Base-by-base conservation (phyloP, 2,113 vertebrate species). In the Hystrix cristata region DNA sequence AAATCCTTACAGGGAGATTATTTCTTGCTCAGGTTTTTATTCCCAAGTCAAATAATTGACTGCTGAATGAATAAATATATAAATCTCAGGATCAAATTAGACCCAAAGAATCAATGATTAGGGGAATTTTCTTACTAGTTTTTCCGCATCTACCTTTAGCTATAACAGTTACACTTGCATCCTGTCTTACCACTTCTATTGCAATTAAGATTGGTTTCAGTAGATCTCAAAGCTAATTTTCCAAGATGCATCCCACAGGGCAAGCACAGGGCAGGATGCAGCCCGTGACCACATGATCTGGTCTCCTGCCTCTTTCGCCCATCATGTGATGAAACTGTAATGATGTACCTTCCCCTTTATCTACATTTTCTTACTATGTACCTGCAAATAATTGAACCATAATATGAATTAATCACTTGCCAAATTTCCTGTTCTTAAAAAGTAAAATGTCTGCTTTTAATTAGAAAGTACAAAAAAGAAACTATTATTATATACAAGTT, bases 391-490 rank as follows among this genome's bases (percentile, higher is more conserved):
- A 95, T 78, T 95, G 76, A 48, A 84, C 86, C 11, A 60, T 84
- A 67, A 76, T 95, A 89, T 92, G 67, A 91, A 86, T 74, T 91
- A 94, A 98, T 84, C 90, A 89, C 14, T 95, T 97, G 91, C 88
- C n/a, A 97, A 96, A 96, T 97, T 96, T 96, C 67, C 48, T 97
- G 88, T 93, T 90, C 86, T 97, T 93, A 65, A 92, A 94, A 95
- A 74, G 38, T 94, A 8, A 81, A 98, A 89, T 74, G n/a, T 95
- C 60, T 78, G 83, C 12, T 84, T 98, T 98, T 94, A 96, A 96
- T 98, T 97, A 96, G n/a, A 98, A 97, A 96, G 51, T 97, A 95
- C 48, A 96, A 96, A 88, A 96, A 12, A 25, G 15, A 53, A 82
- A 62, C 0, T 19, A 29, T 55, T 62, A 80, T 87, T n/a, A 64